Percentiles rank a stretch among this genome's conserved stretches.
Conservation (phyloP, 1,140 invertebrate genomes). For the Drosophila cardini region DNA sequence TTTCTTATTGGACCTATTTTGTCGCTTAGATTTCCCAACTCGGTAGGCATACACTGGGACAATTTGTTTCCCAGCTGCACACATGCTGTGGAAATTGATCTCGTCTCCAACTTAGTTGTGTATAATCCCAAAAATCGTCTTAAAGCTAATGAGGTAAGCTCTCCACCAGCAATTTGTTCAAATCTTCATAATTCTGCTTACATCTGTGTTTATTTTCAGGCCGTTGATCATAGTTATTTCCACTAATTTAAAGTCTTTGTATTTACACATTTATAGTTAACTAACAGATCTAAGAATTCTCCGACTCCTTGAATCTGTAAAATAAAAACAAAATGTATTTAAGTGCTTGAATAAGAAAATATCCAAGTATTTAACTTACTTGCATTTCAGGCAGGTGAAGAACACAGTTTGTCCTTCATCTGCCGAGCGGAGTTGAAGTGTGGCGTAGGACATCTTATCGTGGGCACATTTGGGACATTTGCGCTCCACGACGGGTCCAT, state of each 20-base stretch:
- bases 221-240: conserved; percentile 75
- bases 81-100: conserved; percentile 89
- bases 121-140: conserved; percentile 93
- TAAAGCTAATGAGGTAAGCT: conserved; percentile 90
- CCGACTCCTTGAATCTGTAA: conserved; percentile 90
- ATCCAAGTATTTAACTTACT: conserved; percentile 86
- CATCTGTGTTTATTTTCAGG: conserved; percentile 58
- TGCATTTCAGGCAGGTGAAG: conserved; percentile 98
- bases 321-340: conserved; percentile 55
- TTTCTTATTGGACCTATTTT: neutral
- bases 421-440: conserved; percentile 96
- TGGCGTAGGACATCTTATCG: conserved; percentile 97
- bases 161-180: neutral
- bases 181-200: neutral
- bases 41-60: conserved; percentile 89
- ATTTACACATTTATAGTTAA: conserved; percentile 34
- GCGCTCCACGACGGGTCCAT: conserved; percentile 93
- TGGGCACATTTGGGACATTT: conserved; percentile 95
- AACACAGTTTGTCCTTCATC: conserved; percentile 99
- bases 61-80: conserved; percentile 89
- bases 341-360: neutral
- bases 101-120: conserved; percentile 91
- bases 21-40: conserved; percentile 89
- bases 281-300: conserved; percentile 87
- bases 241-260: conserved; percentile 52